A percentile compares a stretch with the other conserved stretches of the same genome.
These are phyloP conservation scores for Cygnus atratus DNA, from an alignment of 2,113 vertebrate genomes.

Conservation along the genomic window DNA sequence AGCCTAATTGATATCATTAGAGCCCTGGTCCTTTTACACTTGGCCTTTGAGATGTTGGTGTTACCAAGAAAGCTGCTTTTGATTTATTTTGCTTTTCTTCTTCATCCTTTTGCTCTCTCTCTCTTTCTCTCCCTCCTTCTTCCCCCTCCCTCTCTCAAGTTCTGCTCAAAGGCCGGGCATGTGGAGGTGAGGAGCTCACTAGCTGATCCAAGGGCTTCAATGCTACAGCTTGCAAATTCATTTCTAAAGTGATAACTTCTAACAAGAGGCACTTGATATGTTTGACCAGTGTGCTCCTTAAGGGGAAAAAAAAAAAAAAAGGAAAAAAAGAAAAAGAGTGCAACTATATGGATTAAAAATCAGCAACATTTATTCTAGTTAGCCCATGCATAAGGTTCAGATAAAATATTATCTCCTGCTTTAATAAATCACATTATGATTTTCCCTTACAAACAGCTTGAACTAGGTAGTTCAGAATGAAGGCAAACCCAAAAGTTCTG, in stretches of 20 bases:
- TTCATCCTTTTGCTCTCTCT: slow-evolving; percentile 69
- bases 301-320: background rate
- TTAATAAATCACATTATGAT: background rate
- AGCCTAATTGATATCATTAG: slow-evolving; percentile 85
- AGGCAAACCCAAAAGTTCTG: background rate
- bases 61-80: slow-evolving; percentile 82
- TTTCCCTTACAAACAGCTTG: background rate
- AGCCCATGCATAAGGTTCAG: background rate
- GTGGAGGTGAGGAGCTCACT: slow-evolving; percentile 59
- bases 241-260: slow-evolving; percentile 68
- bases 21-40: slow-evolving; percentile 75
- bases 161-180: slow-evolving; percentile 71
- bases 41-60: slow-evolving; percentile 80
- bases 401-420: background rate
- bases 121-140: background rate
- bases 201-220: slow-evolving; percentile 43
- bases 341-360: slow-evolving; percentile 17
- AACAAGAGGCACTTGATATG: slow-evolving; percentile 55
- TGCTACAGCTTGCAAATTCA: slow-evolving; percentile 61
- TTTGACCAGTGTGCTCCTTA: slow-evolving; percentile 23
- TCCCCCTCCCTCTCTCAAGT: slow-evolving; percentile 50
- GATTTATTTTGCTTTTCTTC: slow-evolving; percentile 82
- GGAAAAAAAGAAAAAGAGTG: background rate
- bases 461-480: background rate
- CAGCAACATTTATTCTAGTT: slow-evolving; percentile 19